Percentiles rank a stretch among this genome's conserved stretches.
These are phyloP conservation scores for Cinclus cinclus DNA, from an alignment of 2,113 vertebrate species.

Conservation along the genomic window DNA sequence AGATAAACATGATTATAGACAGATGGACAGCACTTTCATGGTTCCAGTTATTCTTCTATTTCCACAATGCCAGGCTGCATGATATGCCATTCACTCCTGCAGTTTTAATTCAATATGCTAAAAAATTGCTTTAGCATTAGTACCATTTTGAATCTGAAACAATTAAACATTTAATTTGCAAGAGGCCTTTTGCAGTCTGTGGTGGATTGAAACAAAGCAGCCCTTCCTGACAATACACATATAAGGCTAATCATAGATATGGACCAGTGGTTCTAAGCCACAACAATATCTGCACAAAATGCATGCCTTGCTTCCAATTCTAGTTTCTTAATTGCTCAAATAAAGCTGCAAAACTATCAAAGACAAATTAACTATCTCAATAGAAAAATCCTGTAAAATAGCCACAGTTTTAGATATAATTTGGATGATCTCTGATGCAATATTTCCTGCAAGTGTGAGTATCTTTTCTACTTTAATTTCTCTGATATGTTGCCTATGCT, in stretches of 20 bases:
- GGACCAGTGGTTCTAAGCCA: background rate
- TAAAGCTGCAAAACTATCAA: background rate
- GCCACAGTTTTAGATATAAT: background rate
- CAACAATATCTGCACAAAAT: background rate
- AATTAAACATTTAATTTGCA: background rate
- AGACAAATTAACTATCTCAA: background rate
- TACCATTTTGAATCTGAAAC: background rate
- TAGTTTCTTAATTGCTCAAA: background rate
- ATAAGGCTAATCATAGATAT: background rate
- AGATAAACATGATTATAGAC: background rate
- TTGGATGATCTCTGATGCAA: background rate
- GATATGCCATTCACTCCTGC: background rate
- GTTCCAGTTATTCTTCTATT: background rate
- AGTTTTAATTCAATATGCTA: background rate
- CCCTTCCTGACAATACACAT: background rate
- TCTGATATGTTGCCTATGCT: background rate
- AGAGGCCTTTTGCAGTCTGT: background rate
- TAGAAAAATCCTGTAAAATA: background rate
- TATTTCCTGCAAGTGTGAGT: background rate
- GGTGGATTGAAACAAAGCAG: background rate
- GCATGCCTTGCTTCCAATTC: background rate
- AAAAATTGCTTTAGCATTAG: background rate
- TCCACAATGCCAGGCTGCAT: background rate
- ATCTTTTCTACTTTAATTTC: background rate
- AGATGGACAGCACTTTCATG: background rate